Conservation (phyloP, 2,888 invertebrate species). For the Eristalis pertinax region DNA sequence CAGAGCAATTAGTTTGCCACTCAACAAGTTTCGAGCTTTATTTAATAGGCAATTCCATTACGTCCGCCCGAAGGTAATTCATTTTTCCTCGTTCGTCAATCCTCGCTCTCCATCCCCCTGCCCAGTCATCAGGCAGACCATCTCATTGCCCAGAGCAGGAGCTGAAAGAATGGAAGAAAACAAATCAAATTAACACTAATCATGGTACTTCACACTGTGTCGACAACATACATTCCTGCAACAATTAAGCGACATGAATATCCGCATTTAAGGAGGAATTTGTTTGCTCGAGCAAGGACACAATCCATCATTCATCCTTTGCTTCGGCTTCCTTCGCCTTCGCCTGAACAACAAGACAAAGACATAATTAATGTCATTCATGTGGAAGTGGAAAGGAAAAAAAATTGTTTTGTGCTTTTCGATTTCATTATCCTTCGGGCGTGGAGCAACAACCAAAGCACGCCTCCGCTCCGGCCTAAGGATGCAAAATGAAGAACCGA, state of each 20-base stretch:
- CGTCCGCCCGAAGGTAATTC: neutral
- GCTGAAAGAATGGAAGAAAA: neutral
- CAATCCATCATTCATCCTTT: slow-evolving; percentile 31
- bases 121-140: neutral
- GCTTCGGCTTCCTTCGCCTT: neutral
- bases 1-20: slow-evolving; percentile 18
- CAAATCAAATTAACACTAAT: slow-evolving; percentile 37
- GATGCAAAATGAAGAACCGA: slow-evolving; percentile 61
- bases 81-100: neutral
- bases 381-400: neutral
- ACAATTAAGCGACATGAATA: slow-evolving; percentile 49
- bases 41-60: slow-evolving; percentile 27
- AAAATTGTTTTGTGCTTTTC: slow-evolving; percentile 40
- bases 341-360: neutral
- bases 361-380: slow-evolving; percentile 29
- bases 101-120: neutral
- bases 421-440: slow-evolving; percentile 36
- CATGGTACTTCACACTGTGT: slow-evolving; percentile 22
- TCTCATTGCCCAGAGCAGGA: neutral
- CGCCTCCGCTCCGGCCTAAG: slow-evolving; percentile 13
- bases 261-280: slow-evolving; percentile 31
- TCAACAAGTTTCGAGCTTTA: slow-evolving; percentile 31
- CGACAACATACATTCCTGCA: slow-evolving; percentile 28
- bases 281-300: slow-evolving; percentile 22
- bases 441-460: neutral